Conservation (phyloP, 2,797 vertebrate species). For the Acrossocheilus fasciatus region DNA sequence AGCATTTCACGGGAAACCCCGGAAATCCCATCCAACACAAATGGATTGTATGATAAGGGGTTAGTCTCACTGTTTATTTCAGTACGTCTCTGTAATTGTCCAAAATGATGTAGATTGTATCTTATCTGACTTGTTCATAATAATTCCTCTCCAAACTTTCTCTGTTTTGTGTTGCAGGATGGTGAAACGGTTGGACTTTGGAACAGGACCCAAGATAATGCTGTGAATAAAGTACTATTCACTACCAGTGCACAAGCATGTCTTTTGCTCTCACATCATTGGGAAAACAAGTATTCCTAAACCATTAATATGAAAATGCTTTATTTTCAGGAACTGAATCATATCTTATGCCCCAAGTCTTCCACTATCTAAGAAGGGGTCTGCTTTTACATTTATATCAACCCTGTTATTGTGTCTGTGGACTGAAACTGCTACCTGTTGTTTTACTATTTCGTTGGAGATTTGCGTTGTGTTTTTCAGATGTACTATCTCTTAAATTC, state of each 20-base stretch:
- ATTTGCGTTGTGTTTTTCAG: conserved; percentile 5
- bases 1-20: conserved; percentile 77
- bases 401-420: not conserved
- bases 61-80: conserved; percentile 67
- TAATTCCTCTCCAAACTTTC: conserved; percentile 15
- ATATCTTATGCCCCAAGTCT: conserved; percentile 9
- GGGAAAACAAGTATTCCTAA: conserved; percentile 22
- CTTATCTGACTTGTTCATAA: not conserved
- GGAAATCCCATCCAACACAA: conserved; percentile 76
- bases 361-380: conserved; percentile 15
- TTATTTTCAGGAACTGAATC: conserved; percentile 24
- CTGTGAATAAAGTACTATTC: conserved; percentile 77
- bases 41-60: conserved; percentile 86
- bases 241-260: not conserved
- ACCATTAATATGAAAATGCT: conserved; percentile 2
- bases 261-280: not conserved
- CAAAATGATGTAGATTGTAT: not conserved
- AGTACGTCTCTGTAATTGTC: not conserved
- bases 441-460: not conserved
- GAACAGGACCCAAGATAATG: conserved; percentile 91
- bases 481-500: not conserved
- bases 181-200: conserved; percentile 91
- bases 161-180: conserved; percentile 79
- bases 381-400: conserved; percentile 20
- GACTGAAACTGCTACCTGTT: conserved; percentile 5